A percentile compares a stretch with the other conserved stretches of the same genome.
Conservation (phyloP, 2,797 vertebrate species). For the Siniperca scherzeri region DNA sequence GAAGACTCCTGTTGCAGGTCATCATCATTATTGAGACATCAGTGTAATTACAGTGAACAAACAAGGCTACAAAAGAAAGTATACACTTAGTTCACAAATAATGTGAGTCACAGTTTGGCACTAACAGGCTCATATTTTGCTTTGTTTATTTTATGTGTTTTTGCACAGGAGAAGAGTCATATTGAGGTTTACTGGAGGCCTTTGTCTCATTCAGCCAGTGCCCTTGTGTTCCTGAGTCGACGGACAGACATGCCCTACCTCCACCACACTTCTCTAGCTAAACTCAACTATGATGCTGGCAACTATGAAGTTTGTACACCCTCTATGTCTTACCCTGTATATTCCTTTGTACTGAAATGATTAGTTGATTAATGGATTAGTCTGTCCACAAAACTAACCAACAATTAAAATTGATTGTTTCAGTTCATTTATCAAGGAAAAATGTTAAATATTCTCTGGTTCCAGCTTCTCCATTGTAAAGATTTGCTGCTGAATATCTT, state of each 20-base stretch:
- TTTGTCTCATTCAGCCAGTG: constrained; percentile 74
- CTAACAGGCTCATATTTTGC: background rate
- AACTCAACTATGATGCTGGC: constrained; percentile 78
- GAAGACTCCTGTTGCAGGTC: constrained; percentile 89
- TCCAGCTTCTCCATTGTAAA: background rate
- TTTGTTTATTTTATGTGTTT: background rate
- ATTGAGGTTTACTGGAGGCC: constrained; percentile 89
- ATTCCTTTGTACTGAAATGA: background rate
- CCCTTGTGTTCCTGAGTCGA: constrained; percentile 89
- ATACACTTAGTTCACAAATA: background rate
- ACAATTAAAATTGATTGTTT: background rate
- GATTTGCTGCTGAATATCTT: background rate
- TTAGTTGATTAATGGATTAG: background rate
- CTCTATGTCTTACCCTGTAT: background rate
- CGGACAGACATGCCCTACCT: constrained; percentile 86
- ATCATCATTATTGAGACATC: background rate
- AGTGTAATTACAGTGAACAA: background rate
- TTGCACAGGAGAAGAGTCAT: constrained; percentile 81
- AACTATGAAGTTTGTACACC: constrained; percentile 65
- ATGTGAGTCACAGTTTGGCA: background rate
- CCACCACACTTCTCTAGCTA: constrained; percentile 83
- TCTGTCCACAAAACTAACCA: background rate
- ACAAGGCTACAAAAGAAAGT: background rate
- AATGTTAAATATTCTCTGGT: background rate
- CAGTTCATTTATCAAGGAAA: background rate